Base-by-base conservation (phyloP, 1,140 invertebrate species). In the Apocrypta bakeri region DNA sequence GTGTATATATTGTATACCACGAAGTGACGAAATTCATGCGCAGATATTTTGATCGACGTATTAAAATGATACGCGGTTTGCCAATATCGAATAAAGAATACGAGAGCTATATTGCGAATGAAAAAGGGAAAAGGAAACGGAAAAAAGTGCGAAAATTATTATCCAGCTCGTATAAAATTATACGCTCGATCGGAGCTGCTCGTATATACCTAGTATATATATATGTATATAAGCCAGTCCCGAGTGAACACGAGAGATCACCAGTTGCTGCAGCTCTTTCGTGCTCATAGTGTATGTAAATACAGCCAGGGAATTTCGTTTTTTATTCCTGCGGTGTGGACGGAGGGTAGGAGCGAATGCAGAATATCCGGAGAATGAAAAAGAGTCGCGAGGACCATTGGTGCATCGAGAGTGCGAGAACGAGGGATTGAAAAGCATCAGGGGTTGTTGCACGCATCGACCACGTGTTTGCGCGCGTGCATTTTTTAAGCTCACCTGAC, bases 191-290 rank as follows among this genome's bases (percentile, higher is more conserved):
- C 37, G 72, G 61, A 48, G 71, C 40, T 63, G 69, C 68, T 21
- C 25, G 17, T 48, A 48, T 42, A 48, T 56, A 56, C 48, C 7
- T 21, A n/a, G n/a, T n/a, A n/a, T n/a, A n/a, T n/a, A n/a, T n/a
- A n/a, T n/a, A n/a, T n/a, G n/a, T n/a, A n/a, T n/a, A n/a, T n/a
- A n/a, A n/a, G n/a, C n/a, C n/a, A n/a, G n/a, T n/a, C n/a, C n/a
- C n/a, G n/a, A n/a, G n/a, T n/a, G n/a, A n/a, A n/a, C n/a, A n/a
- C n/a, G n/a, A n/a, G 48, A 56, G 17, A n/a, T 14, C 80, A 76
- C 64, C 80, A 81, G 79, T 81, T 81, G 79, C 79, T 69, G 66
- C 75, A 66, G 25, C 61, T 66, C 27, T 71, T 61, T 71, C 31
- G 21, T 31, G 40, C 24, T 21, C 56, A n/a, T n/a, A n/a, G 11